Evolutionary conservation across 2,888 invertebrate species (phyloP).

Genomic region (Seladonia tumulorum): DNA sequence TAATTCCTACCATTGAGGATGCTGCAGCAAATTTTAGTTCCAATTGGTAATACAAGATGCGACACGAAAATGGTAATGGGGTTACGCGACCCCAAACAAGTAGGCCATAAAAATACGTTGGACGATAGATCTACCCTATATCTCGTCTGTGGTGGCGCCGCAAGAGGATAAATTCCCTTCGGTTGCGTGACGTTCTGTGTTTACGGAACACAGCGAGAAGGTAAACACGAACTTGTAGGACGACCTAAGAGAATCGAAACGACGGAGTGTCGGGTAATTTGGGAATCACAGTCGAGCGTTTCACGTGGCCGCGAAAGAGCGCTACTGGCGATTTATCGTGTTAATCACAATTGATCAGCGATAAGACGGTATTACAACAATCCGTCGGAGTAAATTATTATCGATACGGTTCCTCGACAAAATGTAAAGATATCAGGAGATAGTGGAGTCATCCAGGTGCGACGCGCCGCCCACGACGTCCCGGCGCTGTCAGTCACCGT

Average conservation of each 20-base stretch:
- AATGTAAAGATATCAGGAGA: slow-evolving; percentile 35
- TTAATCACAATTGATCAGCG: slow-evolving; percentile 48
- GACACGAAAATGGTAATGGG: no score
- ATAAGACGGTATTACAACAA: slow-evolving; percentile 55
- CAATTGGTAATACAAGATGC: no score
- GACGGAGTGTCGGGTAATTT: background rate
- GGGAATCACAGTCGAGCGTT: slow-evolving; percentile 21
- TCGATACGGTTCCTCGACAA: slow-evolving; percentile 44
- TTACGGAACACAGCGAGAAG: background rate
- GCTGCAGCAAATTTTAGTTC: no score
- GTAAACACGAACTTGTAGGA: background rate
- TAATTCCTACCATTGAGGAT: no score
- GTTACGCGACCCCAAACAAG: no score
- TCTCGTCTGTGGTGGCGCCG: no score
- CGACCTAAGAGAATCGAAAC: background rate
- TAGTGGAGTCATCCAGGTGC: slow-evolving; percentile 30
- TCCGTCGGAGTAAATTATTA: slow-evolving; percentile 51
- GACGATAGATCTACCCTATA: no score
- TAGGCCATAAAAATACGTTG: no score
- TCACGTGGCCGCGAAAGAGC: background rate
- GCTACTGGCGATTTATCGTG: slow-evolving; percentile 47
- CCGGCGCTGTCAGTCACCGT: slow-evolving; percentile 44
- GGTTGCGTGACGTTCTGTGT: background rate
- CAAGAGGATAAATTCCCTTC: background rate
- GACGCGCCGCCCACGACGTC: slow-evolving; percentile 11